Base-by-base conservation (phyloP, 2,888 invertebrate genomes). In the Dicyrtoma fusca region DNA sequence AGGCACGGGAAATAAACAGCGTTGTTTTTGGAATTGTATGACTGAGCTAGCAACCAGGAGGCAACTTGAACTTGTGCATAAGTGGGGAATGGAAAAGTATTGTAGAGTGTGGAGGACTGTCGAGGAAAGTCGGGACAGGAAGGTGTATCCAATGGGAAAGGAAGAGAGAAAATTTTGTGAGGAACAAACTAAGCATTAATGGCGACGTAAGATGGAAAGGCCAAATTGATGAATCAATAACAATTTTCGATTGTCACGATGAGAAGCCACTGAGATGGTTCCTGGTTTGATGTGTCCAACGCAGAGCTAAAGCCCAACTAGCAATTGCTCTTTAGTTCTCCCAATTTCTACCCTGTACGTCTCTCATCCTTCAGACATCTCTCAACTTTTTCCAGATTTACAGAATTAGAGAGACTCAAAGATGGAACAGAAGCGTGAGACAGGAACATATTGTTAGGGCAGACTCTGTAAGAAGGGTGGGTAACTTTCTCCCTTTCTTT, bases 181-280 rank as follows among this genome's bases (percentile, higher is more conserved):
- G 23, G 25, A 57, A 57, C 25, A 3, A 34, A 8, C 34, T 34
- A 34, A 34, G 8, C 34, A 34, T 57, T 57, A 57, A 57, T 26
- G 57, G 57, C 23, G 57, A 57, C 57, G 25, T 57, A 57, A 57
- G 42, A 63, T 64, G 71, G 68, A 53, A 64, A 42, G 42, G 57
- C 59, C 25, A 65, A 72, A 72, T 74, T 70, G 69, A 74, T 69
- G 76, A 76, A 76, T 76, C 76, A 76, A 76, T 74, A 76, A 76
- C 76, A 74, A 74, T 74, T 72, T 74, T 69, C 70, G 65, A 74
- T 74, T 74, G 75, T 74, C 75, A 74, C 64, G 19, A 26, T 66
- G 21, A 66, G 14, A 23, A 49, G 26, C n/a, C 23, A 59, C 49
- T 53, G 62, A 17, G 19, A 19, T 26, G 57, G 53, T 61, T 61